Base-by-base conservation (phyloP, 2,797 vertebrate genomes). In the Spinus olivaceus region DNA sequence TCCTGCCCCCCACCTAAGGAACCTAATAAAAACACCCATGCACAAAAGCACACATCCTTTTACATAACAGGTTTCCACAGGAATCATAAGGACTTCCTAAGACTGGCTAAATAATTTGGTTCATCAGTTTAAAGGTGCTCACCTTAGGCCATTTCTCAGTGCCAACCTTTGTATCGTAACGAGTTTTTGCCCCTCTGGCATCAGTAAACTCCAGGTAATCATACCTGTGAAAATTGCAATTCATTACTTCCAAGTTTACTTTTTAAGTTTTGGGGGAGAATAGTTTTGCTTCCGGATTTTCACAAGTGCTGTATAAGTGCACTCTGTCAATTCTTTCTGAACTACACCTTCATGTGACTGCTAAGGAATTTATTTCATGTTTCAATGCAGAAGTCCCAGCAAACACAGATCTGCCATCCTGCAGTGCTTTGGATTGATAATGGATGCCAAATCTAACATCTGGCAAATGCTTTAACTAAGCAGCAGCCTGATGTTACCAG, bases 61-160 rank as follows among this genome's bases (percentile, higher is more conserved):
- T 13, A 87, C 7, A 65, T 9, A 47, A 32, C 0, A 51, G 13
- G 0, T 24, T 82, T 73, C 23, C 50, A 49, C 3, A 42, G 20
- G 35, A 70, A 81, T 53, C 37, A 1, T 13, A 82, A 61, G 23
- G 51, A 74, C n/a, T 80, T 59, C 35, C 32, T 33, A 90, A 65
- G 72, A 47, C 1, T 70, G 53, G 33, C 17, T 86, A 35, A 30
- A 66, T 39, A 46, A 60, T 66, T 78, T 71, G 22, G 57, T 60
- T 81, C 60, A 78, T 50, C 69, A 92, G 46, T 74, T 64, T 51
- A 81, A 73, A 84, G 59, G 35, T 30, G 94, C 98, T 96, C 97
- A 99, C 99, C 99, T 99, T 99, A 74, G 99, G 99, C 99, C 99
- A 99, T 95, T 99, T 99, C 49, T 99, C 99, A 44, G 98, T 99